Evolutionary conservation across 2,113 vertebrate species (phyloP).

Genomic region (Taxidea taxus): DNA sequence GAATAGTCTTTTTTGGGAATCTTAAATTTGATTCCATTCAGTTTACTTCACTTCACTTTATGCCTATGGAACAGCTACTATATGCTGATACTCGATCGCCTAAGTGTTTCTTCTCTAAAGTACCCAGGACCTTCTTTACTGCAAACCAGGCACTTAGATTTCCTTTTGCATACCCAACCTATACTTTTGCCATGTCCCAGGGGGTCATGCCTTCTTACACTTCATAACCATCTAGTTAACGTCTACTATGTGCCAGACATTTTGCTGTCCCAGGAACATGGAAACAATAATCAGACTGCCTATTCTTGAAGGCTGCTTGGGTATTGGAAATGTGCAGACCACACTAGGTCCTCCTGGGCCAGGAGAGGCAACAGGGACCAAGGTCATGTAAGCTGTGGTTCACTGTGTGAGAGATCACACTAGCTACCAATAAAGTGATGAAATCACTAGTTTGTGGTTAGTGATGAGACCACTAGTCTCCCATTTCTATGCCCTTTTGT

Average conservation of each 20-base stretch:
- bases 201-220: background rate
- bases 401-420: background rate
- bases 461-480: background rate
- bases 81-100: background rate
- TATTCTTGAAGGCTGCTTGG: background rate
- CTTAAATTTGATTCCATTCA: background rate
- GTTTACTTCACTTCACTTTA: background rate
- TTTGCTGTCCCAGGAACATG: background rate
- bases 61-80: background rate
- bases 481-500: background rate
- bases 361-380: background rate
- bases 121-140: background rate
- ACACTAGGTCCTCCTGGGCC: background rate
- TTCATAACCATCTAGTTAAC: background rate
- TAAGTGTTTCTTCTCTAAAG: background rate
- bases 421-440: background rate
- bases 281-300: background rate
- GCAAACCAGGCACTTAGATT: background rate
- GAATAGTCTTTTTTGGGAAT: background rate
- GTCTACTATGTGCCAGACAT: background rate
- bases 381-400: background rate
- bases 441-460: background rate
- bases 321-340: background rate
- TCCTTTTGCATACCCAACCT: background rate
- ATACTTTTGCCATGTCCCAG: background rate